Base-by-base conservation (phyloP, 2,888 invertebrate genomes). In the Augochlorella aurata region DNA sequence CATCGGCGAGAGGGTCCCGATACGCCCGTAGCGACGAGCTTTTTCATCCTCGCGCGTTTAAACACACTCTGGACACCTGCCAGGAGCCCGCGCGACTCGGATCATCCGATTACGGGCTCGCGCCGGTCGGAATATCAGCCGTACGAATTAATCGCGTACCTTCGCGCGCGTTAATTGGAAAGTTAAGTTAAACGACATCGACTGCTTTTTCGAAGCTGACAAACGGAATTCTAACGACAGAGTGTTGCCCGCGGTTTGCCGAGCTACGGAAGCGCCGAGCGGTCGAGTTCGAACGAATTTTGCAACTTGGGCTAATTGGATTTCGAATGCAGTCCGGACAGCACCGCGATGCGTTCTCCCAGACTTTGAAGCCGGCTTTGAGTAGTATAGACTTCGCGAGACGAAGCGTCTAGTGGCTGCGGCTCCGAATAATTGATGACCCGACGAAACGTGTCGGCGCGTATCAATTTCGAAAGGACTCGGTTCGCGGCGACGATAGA, bases 1-100 rank as follows among this genome's bases (percentile, higher is more conserved):
- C 85, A 70, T 70, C 73, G 81, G 65, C 83, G 63, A 85, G 29
- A n/a, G 83, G 74, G 69, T 21, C 52, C 63, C 71, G 82, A 76
- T 77, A 58, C 29, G 75, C 72, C 71, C 69, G 21, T 29, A 71
- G 75, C 61, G 63, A 29, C 38, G 18, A 38, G 63, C 14, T 49
- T 58, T 58, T 24, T 58, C 16, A 58, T 74, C 77, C 50, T 61
- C 63, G 65, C n/a, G 29, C 21, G 65, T 77, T 21, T 50, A 83
- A 86, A 85, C 18, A 10, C 77, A 75, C 73, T 68, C 50, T 12
- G 73, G 14, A 77, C 74, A 74, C 21, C 63, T 24, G 79, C 58
- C 24, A 14, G 72, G 44, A 58, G 58, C n/a, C 16, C 63, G 63
- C 29, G 58, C 24, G 24, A 24, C 58, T 24, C 24, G 58, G 24